Conservation (phyloP, 2,888 invertebrate genomes). For the Oscheius sp. region DNA sequence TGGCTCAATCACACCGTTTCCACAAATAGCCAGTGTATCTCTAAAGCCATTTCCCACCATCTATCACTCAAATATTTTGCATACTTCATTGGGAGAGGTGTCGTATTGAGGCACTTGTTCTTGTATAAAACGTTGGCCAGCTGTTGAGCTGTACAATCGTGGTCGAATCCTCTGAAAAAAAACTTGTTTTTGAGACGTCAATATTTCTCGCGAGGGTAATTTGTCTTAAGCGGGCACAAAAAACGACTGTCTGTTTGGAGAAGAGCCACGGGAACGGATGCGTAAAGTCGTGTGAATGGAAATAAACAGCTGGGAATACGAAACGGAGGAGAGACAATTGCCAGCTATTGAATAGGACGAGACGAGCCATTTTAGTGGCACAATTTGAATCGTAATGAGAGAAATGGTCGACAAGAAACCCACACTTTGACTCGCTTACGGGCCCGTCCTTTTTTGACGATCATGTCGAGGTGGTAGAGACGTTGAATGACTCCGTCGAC, state of each 20-base stretch:
- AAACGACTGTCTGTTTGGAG: no score
- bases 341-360: background rate
- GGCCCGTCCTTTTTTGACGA: constrained; percentile 7
- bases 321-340: background rate
- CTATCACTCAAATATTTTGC: background rate
- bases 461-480: constrained; percentile 12
- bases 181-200: background rate
- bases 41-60: background rate
- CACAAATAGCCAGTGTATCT: constrained; percentile 32
- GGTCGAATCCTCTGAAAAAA: constrained; percentile 71
- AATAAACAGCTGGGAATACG: background rate
- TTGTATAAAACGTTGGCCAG: constrained; percentile 66
- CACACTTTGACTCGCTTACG: constrained; percentile 23
- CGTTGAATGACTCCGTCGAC: constrained; percentile 21
- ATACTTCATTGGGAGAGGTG: constrained; percentile 22
- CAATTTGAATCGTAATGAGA: background rate
- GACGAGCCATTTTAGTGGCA: background rate
- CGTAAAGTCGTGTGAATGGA: background rate
- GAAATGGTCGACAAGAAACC: background rate
- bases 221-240: no score
- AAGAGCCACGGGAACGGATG: no score
- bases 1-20: constrained; percentile 38
- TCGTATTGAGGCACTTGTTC: constrained; percentile 61
- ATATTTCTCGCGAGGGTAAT: background rate
- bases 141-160: constrained; percentile 70